Evolutionary conservation across 2,797 vertebrate genomes (phyloP).

Genomic region (Nannoperca australis): DNA sequence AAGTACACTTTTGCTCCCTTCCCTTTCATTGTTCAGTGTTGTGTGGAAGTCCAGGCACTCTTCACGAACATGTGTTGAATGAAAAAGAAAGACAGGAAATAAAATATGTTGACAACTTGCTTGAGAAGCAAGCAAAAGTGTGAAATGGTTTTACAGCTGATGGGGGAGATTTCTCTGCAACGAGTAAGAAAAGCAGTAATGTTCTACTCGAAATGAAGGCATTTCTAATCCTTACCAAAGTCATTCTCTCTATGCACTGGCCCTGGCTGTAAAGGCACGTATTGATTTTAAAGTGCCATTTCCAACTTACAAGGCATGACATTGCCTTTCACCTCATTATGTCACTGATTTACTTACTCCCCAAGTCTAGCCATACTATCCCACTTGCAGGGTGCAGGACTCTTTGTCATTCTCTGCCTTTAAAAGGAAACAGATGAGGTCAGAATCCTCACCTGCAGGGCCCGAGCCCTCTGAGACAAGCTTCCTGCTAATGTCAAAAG

Average conservation of each 20-base stretch:
- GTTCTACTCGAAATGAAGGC: slow-evolving; percentile 15
- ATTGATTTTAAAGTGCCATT: slow-evolving; percentile 73
- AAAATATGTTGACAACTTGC: neutral
- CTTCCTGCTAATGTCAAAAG: slow-evolving; percentile 29
- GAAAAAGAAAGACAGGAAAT: slow-evolving; percentile 1
- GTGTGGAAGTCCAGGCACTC: neutral
- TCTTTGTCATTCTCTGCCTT: slow-evolving; percentile 27
- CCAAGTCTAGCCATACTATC: slow-evolving; percentile 25
- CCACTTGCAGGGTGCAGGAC: slow-evolving; percentile 21
- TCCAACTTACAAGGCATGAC: slow-evolving; percentile 56
- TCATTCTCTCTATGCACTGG: slow-evolving; percentile 14
- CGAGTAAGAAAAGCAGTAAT: neutral
- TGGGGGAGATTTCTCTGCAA: neutral
- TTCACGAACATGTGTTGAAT: slow-evolving; percentile 5
- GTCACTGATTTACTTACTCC: slow-evolving; percentile 60
- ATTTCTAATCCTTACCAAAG: slow-evolving; percentile 55
- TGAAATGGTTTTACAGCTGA: slow-evolving; percentile 6
- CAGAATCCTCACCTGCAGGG: slow-evolving; percentile 26
- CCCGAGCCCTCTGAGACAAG: slow-evolving; percentile 13
- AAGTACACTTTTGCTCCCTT: slow-evolving; percentile 4
- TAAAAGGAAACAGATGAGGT: slow-evolving; percentile 45
- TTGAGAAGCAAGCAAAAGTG: neutral
- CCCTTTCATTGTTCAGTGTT: neutral
- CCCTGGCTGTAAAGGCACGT: slow-evolving; percentile 51
- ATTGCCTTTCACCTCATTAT: slow-evolving; percentile 66